Evolutionary conservation across 37 sponge, comb jelly and placozoan genomes (phyloP), one percentile per base, ranked within the genome.

Genomic region (Dysidea cf. avara): DNA sequence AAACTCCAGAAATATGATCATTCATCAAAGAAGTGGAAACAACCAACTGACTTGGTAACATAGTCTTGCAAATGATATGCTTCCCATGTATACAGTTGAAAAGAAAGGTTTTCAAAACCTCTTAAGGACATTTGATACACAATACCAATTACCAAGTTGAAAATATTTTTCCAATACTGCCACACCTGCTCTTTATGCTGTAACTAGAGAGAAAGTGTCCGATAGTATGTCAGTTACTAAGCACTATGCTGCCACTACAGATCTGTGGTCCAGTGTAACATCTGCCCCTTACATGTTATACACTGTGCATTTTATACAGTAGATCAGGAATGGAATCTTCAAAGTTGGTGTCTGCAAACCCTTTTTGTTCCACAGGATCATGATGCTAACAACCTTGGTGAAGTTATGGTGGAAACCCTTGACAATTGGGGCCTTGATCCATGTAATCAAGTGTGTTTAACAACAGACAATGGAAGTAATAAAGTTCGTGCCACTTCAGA

Each of bases 81-180:
- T n/a, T n/a, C n/a, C n/a, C n/a, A n/a, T n/a, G n/a, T n/a, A n/a
- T n/a, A n/a, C n/a, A n/a, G n/a, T n/a, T n/a, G n/a, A n/a, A n/a
- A n/a, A n/a, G n/a, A n/a, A n/a, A n/a, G n/a, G n/a, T n/a, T n/a
- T n/a, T n/a, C n/a, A n/a, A n/a, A n/a, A n/a, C n/a, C n/a, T n/a
- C n/a, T n/a, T n/a, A n/a, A n/a, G n/a, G n/a, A n/a, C n/a, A n/a
- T n/a, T n/a, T n/a, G n/a, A n/a, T n/a, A n/a, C n/a, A n/a, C n/a
- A n/a, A 55, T 78, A 78, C 67, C 33, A 78, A n/a, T 48, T 78
- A n/a, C 79, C 79, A 22, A 55, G 40, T n/a, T 46, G 79, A 18
- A 26, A 39, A 0, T 67, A 66, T n/a, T 43, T 66, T 78, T 40
- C 56, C 68, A 1, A 43, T 13, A 53, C 79, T 20, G 59, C 55